Percentiles rank a stretch among this genome's conserved stretches.
Conservation (phyloP, 2,888 invertebrate species). For the Morpho achilles region DNA sequence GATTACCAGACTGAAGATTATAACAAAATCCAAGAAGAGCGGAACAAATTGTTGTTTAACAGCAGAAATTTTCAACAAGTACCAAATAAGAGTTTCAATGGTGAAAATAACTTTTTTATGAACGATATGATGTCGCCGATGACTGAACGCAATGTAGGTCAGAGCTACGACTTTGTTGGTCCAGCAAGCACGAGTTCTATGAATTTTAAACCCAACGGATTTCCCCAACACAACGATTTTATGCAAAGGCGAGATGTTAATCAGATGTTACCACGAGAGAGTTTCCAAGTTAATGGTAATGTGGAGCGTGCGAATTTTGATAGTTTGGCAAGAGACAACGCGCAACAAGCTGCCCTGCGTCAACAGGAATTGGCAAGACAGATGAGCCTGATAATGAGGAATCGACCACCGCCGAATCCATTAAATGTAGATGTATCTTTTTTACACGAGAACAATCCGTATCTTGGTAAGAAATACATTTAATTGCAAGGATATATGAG, state of each 20-base stretch:
- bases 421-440: slow-evolving; percentile 70
- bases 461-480: slow-evolving; percentile 52
- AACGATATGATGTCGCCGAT: slow-evolving; percentile 58
- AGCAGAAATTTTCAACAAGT: slow-evolving; percentile 50
- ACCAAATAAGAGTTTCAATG: slow-evolving; percentile 52
- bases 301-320: slow-evolving; percentile 56
- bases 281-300: slow-evolving; percentile 44
- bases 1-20: slow-evolving; percentile 54
- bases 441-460: slow-evolving; percentile 64
- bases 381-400: slow-evolving; percentile 65
- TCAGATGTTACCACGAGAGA: slow-evolving; percentile 50
- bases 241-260: slow-evolving; percentile 56
- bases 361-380: slow-evolving; percentile 69
- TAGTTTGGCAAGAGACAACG: slow-evolving; percentile 44
- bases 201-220: slow-evolving; percentile 63
- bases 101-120: slow-evolving; percentile 41
- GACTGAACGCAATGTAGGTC: slow-evolving; percentile 51
- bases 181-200: slow-evolving; percentile 42
- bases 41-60: slow-evolving; percentile 56
- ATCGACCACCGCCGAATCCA: slow-evolving; percentile 61
- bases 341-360: slow-evolving; percentile 54
- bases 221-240: slow-evolving; percentile 54
- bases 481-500: too few relatives aligned
- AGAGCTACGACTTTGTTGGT: slow-evolving; percentile 57
- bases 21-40: slow-evolving; percentile 48